These are phyloP conservation scores for Tetramorium simillimum DNA, from an alignment of 1,140 invertebrate genomes.

Conservation along the genomic window DNA sequence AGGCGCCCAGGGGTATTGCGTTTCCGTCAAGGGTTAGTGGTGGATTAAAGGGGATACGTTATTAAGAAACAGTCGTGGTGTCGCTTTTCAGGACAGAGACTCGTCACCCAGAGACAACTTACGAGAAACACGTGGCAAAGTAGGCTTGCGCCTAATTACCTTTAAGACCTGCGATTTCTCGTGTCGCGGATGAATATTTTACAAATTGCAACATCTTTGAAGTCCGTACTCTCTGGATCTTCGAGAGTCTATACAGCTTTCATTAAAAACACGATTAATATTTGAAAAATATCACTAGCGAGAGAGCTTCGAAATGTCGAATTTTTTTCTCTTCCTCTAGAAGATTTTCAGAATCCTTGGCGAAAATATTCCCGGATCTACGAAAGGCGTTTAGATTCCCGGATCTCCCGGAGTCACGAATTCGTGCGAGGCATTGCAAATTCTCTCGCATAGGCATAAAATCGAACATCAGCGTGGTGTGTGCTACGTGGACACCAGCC, in stretches of 20 bases:
- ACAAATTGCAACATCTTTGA: neutral
- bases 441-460: neutral
- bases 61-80: conserved; percentile 66
- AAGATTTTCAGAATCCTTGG: too few relatives aligned
- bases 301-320: neutral
- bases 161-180: conserved; percentile 7
- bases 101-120: neutral
- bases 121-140: neutral
- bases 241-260: neutral
- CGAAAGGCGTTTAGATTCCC: neutral
- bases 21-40: conserved; percentile 66
- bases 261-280: conserved; percentile 36
- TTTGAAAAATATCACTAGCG: neutral
- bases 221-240: too few relatives aligned
- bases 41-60: conserved; percentile 75
- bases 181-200: neutral
- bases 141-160: conserved; percentile 19
- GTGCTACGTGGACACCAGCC: conserved; percentile 21
- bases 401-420: too few relatives aligned
- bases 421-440: neutral
- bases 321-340: too few relatives aligned
- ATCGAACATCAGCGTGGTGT: neutral
- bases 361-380: neutral
- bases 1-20: conserved; percentile 76
- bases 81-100: conserved; percentile 56